phyloP scores from a whole-genome alignment of 2,113 vertebrate species.

The Elephantulus edwardii region DNA sequence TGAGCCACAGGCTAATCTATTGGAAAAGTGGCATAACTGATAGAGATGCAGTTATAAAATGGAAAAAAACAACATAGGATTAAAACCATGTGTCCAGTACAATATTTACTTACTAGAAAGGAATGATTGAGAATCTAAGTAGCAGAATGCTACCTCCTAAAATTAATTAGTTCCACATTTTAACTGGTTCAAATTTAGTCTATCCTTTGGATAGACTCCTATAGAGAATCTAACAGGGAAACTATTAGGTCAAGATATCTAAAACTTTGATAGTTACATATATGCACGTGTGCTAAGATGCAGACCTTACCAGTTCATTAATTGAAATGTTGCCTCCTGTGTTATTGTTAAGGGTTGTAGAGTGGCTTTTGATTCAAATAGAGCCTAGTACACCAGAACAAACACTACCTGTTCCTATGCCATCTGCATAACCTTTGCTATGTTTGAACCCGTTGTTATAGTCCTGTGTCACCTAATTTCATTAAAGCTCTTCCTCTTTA shows the following conservation, averaged over 20 bases:
- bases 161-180: conserved; percentile 4
- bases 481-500: too few relatives aligned
- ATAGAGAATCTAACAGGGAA: background rate
- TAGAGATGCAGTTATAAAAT: conserved; percentile 18
- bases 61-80: conserved; percentile 37
- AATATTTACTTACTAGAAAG: conserved; percentile 53
- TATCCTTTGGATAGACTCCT: background rate
- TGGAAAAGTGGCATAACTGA: conserved; percentile 8
- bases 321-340: background rate
- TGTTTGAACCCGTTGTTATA: too few relatives aligned
- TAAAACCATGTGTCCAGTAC: conserved; percentile 24
- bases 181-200: background rate
- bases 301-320: background rate
- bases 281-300: background rate
- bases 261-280: background rate
- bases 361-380: too few relatives aligned
- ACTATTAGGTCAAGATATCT: background rate
- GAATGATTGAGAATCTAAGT: conserved; percentile 21
- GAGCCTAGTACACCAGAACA: too few relatives aligned
- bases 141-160: conserved; percentile 31
- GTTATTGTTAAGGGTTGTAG: too few relatives aligned
- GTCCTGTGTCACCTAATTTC: too few relatives aligned
- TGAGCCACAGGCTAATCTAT: background rate
- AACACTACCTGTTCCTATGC: too few relatives aligned
- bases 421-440: too few relatives aligned